phyloP scores from a whole-genome alignment of 2,797 vertebrate genomes.

The Typhlichthys subterraneus region DNA sequence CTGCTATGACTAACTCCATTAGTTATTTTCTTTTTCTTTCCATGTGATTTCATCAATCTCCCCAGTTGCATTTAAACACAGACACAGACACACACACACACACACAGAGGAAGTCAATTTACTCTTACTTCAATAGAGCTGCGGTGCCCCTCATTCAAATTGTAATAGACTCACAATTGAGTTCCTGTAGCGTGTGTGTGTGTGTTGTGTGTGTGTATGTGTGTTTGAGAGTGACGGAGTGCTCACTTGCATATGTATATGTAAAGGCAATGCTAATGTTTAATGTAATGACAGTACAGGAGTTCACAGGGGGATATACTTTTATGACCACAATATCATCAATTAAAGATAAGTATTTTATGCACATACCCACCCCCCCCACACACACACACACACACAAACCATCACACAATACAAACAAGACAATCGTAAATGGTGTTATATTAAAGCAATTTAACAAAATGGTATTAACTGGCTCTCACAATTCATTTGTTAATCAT shows the following conservation, averaged over 20 bases:
- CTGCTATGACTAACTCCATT: slow-evolving; percentile 60
- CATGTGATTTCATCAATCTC: slow-evolving; percentile 68
- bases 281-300: too few relatives aligned
- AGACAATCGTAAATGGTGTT: too few relatives aligned
- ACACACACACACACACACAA: neutral
- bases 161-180: slow-evolving; percentile 62
- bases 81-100: slow-evolving; percentile 16
- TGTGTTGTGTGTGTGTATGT: neutral
- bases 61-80: slow-evolving; percentile 59
- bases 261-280: neutral
- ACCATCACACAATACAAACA: too few relatives aligned
- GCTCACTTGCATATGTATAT: neutral
- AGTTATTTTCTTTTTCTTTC: slow-evolving; percentile 50
- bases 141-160: slow-evolving; percentile 66
- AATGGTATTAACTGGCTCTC: neutral
- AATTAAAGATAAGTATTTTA: too few relatives aligned
- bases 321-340: too few relatives aligned
- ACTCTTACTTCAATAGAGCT: slow-evolving; percentile 46
- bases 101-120: slow-evolving; percentile 20
- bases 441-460: neutral
- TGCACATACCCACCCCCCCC: too few relatives aligned
- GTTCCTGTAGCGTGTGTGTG: slow-evolving; percentile 46
- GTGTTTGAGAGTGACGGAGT: neutral
- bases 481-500: too few relatives aligned
- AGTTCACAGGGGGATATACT: too few relatives aligned